Conservation (phyloP, 2,113 vertebrate species). For the Syngnathus scovelli region DNA sequence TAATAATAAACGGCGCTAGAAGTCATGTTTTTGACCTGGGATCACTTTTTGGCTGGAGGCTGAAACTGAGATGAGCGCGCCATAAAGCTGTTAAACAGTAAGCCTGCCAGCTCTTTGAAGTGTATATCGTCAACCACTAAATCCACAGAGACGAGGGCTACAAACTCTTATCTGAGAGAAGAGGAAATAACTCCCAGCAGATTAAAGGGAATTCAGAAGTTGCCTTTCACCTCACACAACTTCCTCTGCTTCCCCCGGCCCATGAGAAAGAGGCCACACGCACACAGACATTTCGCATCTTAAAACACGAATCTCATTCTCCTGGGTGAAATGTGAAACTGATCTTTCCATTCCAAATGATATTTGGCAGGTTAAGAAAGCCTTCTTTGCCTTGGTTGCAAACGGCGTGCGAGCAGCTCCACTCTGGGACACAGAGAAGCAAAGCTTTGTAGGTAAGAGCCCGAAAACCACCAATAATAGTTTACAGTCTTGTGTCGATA, state of each 20-base stretch:
- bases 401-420: slow-evolving; percentile 96
- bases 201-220: background rate
- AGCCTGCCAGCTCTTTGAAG: slow-evolving; percentile 49
- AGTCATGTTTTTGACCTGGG: slow-evolving; percentile 8
- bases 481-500: background rate
- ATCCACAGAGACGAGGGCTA: slow-evolving; percentile 12
- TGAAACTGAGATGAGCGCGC: slow-evolving; percentile 21
- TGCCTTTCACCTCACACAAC: background rate
- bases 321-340: background rate
- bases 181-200: slow-evolving; percentile 21
- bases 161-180: slow-evolving; percentile 11
- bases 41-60: slow-evolving; percentile 28
- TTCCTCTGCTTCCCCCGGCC: background rate
- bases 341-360: background rate
- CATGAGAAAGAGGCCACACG: background rate
- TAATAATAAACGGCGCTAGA: slow-evolving; percentile 37
- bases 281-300: background rate
- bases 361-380: slow-evolving; percentile 87
- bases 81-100: slow-evolving; percentile 66
- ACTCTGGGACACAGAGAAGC: slow-evolving; percentile 95
- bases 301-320: too few relatives aligned
- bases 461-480: background rate
- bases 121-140: slow-evolving; percentile 43
- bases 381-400: slow-evolving; percentile 95
- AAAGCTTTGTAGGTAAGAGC: slow-evolving; percentile 95